Evolutionary conservation across 1,140 invertebrate genomes (phyloP).

Genomic region (Drosophila sp.): DNA sequence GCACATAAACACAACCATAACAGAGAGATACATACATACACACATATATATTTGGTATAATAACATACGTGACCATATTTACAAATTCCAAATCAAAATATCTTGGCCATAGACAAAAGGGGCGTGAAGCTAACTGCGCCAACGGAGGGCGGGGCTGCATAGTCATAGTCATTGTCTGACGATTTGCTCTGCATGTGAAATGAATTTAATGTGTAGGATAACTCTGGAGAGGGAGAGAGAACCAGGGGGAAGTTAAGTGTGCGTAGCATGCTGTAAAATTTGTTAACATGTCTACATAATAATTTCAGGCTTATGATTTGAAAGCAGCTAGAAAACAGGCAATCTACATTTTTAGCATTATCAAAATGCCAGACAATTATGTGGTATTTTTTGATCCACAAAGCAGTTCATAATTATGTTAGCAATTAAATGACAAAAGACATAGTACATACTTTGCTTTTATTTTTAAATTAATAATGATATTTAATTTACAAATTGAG

Average conservation of each 20-base stretch:
- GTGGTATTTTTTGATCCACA: background rate
- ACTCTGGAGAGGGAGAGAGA: background rate
- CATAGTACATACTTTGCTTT: background rate
- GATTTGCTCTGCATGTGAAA: conserved; percentile 67
- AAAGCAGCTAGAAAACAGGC: background rate
- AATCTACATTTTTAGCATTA: conserved; percentile 11
- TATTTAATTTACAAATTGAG: background rate
- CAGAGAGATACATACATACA: conserved; percentile 60
- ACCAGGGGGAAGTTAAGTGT: conserved; percentile 28
- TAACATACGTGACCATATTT: conserved; percentile 84
- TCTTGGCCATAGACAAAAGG: conserved; percentile 40
- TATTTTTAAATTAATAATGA: background rate
- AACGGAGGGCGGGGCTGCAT: conserved; percentile 14
- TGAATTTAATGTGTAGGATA: conserved; percentile 60
- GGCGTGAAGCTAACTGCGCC: conserved; percentile 16
- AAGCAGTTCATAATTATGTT: conserved; percentile 3
- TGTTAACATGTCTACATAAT: conserved; percentile 71
- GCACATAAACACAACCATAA: conserved; percentile 77
- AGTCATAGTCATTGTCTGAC: conserved; percentile 53
- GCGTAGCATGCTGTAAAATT: conserved; percentile 59
- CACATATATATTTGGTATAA: conserved; percentile 71
- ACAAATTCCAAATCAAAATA: conserved; percentile 79
- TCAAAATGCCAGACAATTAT: conserved; percentile 27
- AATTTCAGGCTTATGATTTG: conserved; percentile 62
- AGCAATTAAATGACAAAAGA: conserved; percentile 6